Percentiles rank a stretch among this genome's conserved stretches.
These are phyloP conservation scores for Strigamia transsilvanica DNA, from an alignment of 2,888 invertebrate species.

Conservation along the genomic window DNA sequence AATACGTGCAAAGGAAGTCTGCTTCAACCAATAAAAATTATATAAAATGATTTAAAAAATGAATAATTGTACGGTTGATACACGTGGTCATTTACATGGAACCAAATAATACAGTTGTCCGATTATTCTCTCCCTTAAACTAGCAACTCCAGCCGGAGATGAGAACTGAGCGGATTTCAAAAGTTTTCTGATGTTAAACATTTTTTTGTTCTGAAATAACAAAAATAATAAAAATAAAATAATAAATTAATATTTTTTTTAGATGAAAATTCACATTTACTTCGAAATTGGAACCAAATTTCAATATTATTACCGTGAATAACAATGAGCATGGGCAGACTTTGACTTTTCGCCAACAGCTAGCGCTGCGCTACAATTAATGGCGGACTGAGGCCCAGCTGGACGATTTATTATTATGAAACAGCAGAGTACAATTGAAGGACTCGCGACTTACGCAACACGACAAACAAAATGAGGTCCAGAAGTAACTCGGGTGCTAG, in stretches of 20 bases:
- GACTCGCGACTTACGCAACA: not conserved
- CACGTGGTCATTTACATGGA: not conserved
- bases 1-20: not conserved
- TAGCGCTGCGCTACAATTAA: not conserved
- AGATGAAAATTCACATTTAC: no score
- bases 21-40: not conserved
- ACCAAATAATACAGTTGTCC: not conserved
- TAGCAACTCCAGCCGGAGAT: not conserved
- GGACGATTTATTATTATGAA: not conserved
- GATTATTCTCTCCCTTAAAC: not conserved
- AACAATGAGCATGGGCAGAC: no score
- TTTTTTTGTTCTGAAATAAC: not conserved
- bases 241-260: not conserved
- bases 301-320: not conserved
- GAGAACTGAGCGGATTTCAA: not conserved
- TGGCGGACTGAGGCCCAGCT: not conserved
- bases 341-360: not conserved
- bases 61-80: no score
- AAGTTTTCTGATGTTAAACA: not conserved
- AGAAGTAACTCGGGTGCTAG: slow-evolving; percentile 90
- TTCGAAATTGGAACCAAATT: not conserved
- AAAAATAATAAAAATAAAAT: slow-evolving; percentile 1
- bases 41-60: no score
- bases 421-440: not conserved
- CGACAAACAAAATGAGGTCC: slow-evolving; percentile 74